Evolutionary conservation across 2,113 vertebrate species (phyloP).

Genomic region (Oryzias curvinotus): DNA sequence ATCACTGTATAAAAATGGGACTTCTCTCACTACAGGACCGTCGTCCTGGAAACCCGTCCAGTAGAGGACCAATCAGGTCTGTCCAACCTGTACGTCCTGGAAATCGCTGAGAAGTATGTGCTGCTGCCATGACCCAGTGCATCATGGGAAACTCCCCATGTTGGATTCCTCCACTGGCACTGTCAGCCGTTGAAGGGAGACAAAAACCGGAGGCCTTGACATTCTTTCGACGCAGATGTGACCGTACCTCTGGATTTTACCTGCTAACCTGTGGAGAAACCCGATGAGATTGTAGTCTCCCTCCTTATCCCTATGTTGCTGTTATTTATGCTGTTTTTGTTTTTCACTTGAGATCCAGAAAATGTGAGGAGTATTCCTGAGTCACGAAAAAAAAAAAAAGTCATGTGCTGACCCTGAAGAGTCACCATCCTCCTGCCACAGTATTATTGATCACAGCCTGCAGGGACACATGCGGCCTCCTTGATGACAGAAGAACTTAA

Average conservation of each 20-base stretch:
- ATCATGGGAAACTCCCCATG: constrained; percentile 1
- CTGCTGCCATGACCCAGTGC: constrained; percentile 46
- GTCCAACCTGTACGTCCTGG: constrained; percentile 86
- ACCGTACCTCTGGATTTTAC: constrained; percentile 1
- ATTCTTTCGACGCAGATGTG: neutral
- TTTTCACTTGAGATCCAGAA: constrained; percentile 4
- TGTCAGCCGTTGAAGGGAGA: neutral
- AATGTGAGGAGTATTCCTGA: constrained; percentile 9
- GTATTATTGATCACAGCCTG: constrained; percentile 17
- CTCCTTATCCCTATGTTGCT: constrained; percentile 13
- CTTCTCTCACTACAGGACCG: constrained; percentile 67
- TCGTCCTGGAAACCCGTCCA: constrained; percentile 83
- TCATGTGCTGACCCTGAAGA: constrained; percentile 18
- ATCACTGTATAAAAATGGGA: too few relatives aligned
- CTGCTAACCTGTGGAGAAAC: constrained; percentile 6
- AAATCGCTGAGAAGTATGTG: constrained; percentile 71
- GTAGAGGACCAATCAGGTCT: constrained; percentile 75
- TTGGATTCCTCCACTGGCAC: constrained; percentile 17
- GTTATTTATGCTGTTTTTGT: constrained; percentile 43
- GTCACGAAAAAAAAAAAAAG: neutral
- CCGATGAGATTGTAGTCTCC: constrained; percentile 5
- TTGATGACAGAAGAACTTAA: constrained; percentile 1
- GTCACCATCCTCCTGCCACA: constrained; percentile 5
- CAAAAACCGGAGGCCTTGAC: neutral
- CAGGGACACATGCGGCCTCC: constrained; percentile 7